These are phyloP conservation scores for Lamprologus lemairii DNA, from an alignment of 2,113 vertebrate genomes.

Conservation along the genomic window DNA sequence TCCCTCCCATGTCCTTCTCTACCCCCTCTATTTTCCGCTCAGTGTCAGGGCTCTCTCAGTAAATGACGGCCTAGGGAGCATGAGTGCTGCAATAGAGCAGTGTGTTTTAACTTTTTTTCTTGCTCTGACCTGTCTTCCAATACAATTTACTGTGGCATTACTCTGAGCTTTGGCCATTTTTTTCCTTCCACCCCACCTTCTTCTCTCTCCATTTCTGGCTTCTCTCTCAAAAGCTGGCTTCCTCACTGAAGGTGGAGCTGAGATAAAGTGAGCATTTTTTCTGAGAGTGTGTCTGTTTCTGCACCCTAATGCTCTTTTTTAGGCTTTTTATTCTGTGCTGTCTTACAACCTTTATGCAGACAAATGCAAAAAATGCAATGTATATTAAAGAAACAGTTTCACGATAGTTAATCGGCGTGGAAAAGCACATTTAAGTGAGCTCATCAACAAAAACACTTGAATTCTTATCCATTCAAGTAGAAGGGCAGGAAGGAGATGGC, in stretches of 20 bases:
- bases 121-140: slow-evolving; percentile 10
- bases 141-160: slow-evolving; percentile 43
- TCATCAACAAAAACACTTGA: not conserved
- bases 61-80: slow-evolving; percentile 15
- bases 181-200: not conserved
- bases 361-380: not conserved
- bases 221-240: not conserved
- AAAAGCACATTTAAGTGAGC: not conserved
- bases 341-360: not conserved
- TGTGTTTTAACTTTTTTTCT: slow-evolving; percentile 8
- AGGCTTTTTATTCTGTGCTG: not conserved
- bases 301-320: not conserved
- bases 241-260: not conserved
- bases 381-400: not conserved
- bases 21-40: not conserved
- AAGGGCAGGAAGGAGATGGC: not conserved
- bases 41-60: slow-evolving; percentile 9
- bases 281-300: not conserved
- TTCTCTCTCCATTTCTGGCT: not conserved
- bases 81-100: slow-evolving; percentile 24
- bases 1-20: not conserved
- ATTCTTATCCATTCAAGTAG: not conserved
- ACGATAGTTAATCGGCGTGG: rapidly evolving
- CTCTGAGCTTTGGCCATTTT: slow-evolving; percentile 28
- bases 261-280: not conserved